Percentiles rank a stretch among this genome's conserved stretches.
phyloP scores from a whole-genome alignment of 2,113 vertebrate genomes.

The Spea bombifrons region DNA sequence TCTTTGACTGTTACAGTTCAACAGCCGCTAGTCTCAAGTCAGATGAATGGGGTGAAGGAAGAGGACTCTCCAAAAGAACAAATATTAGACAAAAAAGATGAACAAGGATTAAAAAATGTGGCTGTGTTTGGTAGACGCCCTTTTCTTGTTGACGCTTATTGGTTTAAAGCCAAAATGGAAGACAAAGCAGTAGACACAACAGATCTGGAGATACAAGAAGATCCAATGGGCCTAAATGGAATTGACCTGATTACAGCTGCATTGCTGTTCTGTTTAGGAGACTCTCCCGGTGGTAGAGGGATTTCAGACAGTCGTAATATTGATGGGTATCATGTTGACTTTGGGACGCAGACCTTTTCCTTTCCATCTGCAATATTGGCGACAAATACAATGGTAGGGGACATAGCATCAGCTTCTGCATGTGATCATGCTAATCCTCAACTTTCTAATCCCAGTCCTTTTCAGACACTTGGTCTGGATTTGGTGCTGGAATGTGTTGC shows the following conservation, averaged over 20 bases:
- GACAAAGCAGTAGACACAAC: slow-evolving; percentile 93
- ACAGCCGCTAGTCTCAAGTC: slow-evolving; percentile 66
- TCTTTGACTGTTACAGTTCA: slow-evolving; percentile 67
- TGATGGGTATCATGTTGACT: slow-evolving; percentile 80
- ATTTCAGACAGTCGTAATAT: slow-evolving; percentile 88
- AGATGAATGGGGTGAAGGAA: slow-evolving; percentile 65
- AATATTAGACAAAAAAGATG: slow-evolving; percentile 66
- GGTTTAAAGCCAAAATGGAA: slow-evolving; percentile 73
- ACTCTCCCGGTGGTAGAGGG: slow-evolving; percentile 86
- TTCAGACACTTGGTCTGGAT: slow-evolving; percentile 88
- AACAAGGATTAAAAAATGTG: slow-evolving; percentile 70
- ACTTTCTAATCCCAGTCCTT: slow-evolving; percentile 91
- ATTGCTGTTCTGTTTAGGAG: slow-evolving; percentile 89
- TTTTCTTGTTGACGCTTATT: slow-evolving; percentile 68
- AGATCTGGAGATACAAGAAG: slow-evolving; percentile 85
- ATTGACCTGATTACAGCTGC: slow-evolving; percentile 94
- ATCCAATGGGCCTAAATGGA: slow-evolving; percentile 89
- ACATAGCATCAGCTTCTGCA: slow-evolving; percentile 93
- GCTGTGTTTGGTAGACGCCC: slow-evolving; percentile 67
- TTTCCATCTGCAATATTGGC: slow-evolving; percentile 91
- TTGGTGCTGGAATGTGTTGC: slow-evolving; percentile 89
- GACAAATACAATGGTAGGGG: slow-evolving; percentile 93
- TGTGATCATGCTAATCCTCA: slow-evolving; percentile 94
- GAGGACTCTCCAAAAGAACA: slow-evolving; percentile 66
- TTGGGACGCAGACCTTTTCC: slow-evolving; percentile 94